Conservation (phyloP, 2,888 invertebrate species). For the Hirtodrosophila duncani region DNA sequence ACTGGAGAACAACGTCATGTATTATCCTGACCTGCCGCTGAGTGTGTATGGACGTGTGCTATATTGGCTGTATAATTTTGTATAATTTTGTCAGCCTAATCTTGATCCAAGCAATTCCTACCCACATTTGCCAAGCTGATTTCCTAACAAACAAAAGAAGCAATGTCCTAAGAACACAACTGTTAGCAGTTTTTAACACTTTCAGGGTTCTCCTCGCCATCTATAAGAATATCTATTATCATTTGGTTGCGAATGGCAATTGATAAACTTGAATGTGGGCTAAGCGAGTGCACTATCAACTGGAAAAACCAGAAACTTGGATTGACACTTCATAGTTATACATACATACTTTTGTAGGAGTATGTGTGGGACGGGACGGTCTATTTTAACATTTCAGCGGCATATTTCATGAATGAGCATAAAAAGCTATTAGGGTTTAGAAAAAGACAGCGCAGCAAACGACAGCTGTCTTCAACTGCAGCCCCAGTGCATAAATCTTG, state of each 20-base stretch:
- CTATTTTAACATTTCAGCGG: constrained; percentile 56
- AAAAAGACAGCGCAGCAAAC: constrained; percentile 51
- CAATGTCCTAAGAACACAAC: too few relatives aligned
- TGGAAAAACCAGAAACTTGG: constrained; percentile 43
- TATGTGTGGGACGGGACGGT: too few relatives aligned
- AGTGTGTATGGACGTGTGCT: too few relatives aligned
- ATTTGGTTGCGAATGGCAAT: constrained; percentile 32
- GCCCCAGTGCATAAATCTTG: constrained; percentile 70
- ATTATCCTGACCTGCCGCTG: too few relatives aligned
- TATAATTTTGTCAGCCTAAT: too few relatives aligned
- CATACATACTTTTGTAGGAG: not conserved
- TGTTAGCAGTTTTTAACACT: constrained; percentile 43
- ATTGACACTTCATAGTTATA: constrained; percentile 63
- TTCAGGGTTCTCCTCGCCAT: constrained; percentile 17
- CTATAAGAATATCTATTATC: not conserved
- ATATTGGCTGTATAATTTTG: too few relatives aligned
- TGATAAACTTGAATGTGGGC: constrained; percentile 40
- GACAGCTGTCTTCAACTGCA: constrained; percentile 73
- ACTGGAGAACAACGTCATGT: too few relatives aligned
- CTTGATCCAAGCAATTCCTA: too few relatives aligned
- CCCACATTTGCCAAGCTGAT: too few relatives aligned
- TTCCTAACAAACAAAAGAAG: too few relatives aligned
- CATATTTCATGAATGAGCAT: constrained; percentile 67
- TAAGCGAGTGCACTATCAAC: constrained; percentile 7
- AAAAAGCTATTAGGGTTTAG: constrained; percentile 67